Base-by-base conservation (phyloP, 1,140 invertebrate genomes). In the Anagrus nilaparvatae region DNA sequence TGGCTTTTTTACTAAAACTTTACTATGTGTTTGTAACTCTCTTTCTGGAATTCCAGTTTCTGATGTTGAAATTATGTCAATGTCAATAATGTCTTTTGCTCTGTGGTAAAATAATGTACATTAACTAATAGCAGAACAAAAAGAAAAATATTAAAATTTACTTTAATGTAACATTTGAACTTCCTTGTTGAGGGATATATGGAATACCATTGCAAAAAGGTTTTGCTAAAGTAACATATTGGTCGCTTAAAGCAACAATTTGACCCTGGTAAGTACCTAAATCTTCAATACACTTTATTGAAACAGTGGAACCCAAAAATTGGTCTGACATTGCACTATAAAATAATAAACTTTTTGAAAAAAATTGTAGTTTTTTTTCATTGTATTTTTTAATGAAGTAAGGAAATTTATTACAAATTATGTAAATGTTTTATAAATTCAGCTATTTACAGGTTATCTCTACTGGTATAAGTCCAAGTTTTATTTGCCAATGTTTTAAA, bases 181-280 rank as follows among this genome's bases (percentile, higher is more conserved):
- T n/a, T n/a, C n/a, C n/a, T n/a, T n/a, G 65, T 7, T 70, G 61
- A 21, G 74, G 65, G 29, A 69, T 67, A 51, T 76, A 65, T 29
- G 82, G 83, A 16, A 87, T 74, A 5, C 86, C 86, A 70, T 93
- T 87, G 45, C 80, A 75, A 60, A 86, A 89, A 7, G 82, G 78
- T 59, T 86, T 80, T 10, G 70, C 74, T 21, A 93, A 70, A 3
- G 81, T 85, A 28, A 93, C 76, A 19, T 76, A 76, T 48, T 70
- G 65, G 31, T 75, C 73, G 48, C 84, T 80, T 10, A 87, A 79
- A 54, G 77, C 73, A 17, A 74, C 61, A 40, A 93, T 87, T 53
- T 83, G 78, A 14, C 88, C 88, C 61, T 90, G 86, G 58, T 80
- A 87, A 39, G 73, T 77, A 16, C 80, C 82, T 23, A 81, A 53